phyloP scores from a whole-genome alignment of 2,113 vertebrate species.

The Podarcis cretensis region DNA sequence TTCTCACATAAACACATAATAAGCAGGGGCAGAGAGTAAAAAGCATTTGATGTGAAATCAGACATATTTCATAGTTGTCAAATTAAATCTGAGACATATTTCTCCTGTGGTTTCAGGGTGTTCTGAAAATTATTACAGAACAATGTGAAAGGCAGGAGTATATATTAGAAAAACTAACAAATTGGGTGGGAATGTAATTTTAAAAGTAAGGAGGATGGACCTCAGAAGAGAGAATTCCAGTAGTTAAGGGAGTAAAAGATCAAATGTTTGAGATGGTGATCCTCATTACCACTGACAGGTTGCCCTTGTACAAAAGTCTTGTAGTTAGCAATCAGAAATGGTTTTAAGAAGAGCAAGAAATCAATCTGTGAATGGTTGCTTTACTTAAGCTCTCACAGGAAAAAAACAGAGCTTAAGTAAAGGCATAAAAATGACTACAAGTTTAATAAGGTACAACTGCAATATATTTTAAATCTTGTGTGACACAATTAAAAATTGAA shows the following conservation, averaged over 20 bases:
- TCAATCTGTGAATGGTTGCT: slow-evolving; percentile 3
- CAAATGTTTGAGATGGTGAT: slow-evolving; percentile 55
- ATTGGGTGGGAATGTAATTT: slow-evolving; percentile 66
- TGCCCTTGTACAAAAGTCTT: slow-evolving; percentile 34
- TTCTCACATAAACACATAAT: not conserved
- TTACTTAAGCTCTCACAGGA: fast-evolving
- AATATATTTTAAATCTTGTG: not conserved
- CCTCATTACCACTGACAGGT: slow-evolving; percentile 55
- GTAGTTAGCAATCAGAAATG: slow-evolving; percentile 38
- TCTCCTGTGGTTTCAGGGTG: slow-evolving; percentile 39
- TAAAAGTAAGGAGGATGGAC: slow-evolving; percentile 68
- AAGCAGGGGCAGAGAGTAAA: not conserved
- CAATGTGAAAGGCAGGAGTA: slow-evolving; percentile 43
- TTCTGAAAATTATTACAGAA: slow-evolving; percentile 46
- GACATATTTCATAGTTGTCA: slow-evolving; percentile 37
- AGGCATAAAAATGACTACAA: slow-evolving; percentile 15
- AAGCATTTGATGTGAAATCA: slow-evolving; percentile 24
- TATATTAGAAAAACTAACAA: slow-evolving; percentile 65
- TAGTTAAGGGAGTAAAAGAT: slow-evolving; percentile 61
- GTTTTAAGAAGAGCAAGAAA: slow-evolving; percentile 48
- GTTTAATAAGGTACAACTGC: slow-evolving; percentile 12
- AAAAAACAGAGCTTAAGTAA: not conserved
- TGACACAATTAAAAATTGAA: slow-evolving; percentile 45
- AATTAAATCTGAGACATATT: slow-evolving; percentile 48
- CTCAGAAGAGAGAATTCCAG: slow-evolving; percentile 59